These are phyloP conservation scores for Poeciliopsis presidionis DNA, from an alignment of 2,797 vertebrate species.

Conservation along the genomic window DNA sequence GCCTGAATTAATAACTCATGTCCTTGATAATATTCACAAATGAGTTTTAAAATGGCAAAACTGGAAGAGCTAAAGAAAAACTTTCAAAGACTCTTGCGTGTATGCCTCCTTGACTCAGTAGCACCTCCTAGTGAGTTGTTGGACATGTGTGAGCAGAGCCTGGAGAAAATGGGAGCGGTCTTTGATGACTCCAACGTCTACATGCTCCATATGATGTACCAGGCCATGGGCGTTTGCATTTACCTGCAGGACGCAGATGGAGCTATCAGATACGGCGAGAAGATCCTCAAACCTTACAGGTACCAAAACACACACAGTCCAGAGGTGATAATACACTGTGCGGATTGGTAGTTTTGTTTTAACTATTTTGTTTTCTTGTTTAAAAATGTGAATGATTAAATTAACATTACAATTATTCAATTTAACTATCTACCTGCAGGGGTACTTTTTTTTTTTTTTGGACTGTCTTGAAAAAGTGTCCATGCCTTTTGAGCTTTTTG, in stretches of 20 bases:
- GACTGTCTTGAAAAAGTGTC: neutral
- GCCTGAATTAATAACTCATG: neutral
- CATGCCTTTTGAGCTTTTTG: neutral
- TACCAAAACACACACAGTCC: constrained; percentile 47
- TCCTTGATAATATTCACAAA: neutral
- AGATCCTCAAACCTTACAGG: constrained; percentile 92
- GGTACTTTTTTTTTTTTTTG: neutral
- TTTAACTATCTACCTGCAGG: neutral
- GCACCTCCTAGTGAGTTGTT: constrained; percentile 90
- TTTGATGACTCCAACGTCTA: constrained; percentile 93
- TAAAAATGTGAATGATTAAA: neutral
- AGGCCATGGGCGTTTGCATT: constrained; percentile 96
- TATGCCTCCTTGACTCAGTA: constrained; percentile 83
- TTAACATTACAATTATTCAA: neutral
- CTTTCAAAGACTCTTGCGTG: neutral
- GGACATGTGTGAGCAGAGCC: constrained; percentile 93
- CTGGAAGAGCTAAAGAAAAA: neutral
- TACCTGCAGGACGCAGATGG: constrained; percentile 82
- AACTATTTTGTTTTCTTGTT: neutral
- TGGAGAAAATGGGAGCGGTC: constrained; percentile 91
- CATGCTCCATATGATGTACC: constrained; percentile 98
- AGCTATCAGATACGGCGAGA: constrained; percentile 90
- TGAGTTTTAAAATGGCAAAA: neutral
- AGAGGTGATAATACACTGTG: too few species aligned
- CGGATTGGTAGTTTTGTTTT: neutral